Base-by-base conservation (phyloP, 2,888 invertebrate genomes). In the Clistopyga incitator region DNA sequence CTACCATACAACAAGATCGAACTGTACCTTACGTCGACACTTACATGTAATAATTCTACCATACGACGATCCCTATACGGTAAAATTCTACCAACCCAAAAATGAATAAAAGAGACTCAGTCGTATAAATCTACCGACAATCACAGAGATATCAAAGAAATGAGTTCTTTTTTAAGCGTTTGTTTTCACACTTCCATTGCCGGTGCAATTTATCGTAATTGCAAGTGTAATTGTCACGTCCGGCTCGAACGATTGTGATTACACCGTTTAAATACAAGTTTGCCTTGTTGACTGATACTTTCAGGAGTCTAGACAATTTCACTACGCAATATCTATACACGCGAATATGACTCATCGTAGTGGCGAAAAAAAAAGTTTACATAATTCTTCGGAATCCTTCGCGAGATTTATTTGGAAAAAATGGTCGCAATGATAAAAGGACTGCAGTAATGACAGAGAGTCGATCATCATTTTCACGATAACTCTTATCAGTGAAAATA, bases 331-430 rank as follows among this genome's bases (percentile, higher is more conserved):
- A 52, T 52, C 50, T 18, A 18, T 8, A 3, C 50, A 6, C 52
- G 20, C 20, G 20, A 18, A 18, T 52, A 18, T 52, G 52, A 18
- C 52, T 52, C 52, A 18, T 18, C 20, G 52, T 18, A n/a, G 8
- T 18, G 6, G 52, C 18, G 52, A 75, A 65, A 23, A 34, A 23
- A 34, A 42, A 42, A 2, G 64, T 29, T 29, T 29, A 29, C 8
- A 8, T 42, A 2, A 6, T 42, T 65, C 65, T 76, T 76, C 54
- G 23, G 25, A 42, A 67, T 15, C 18, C 34, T 64, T 13, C 20
- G 0, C 23, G 38, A 29, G 13, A 20, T 54, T 52, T 8, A 13
- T 75, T 8, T n/a, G n/a, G n/a, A n/a, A 15, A 59, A 29, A 25
- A 59, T 1, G 0, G 10, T 42, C 3, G 47, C 15, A 42, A 15